Evolutionary conservation across 2,797 vertebrate genomes (phyloP).

Genomic region (Gymnothorax reevesii): DNA sequence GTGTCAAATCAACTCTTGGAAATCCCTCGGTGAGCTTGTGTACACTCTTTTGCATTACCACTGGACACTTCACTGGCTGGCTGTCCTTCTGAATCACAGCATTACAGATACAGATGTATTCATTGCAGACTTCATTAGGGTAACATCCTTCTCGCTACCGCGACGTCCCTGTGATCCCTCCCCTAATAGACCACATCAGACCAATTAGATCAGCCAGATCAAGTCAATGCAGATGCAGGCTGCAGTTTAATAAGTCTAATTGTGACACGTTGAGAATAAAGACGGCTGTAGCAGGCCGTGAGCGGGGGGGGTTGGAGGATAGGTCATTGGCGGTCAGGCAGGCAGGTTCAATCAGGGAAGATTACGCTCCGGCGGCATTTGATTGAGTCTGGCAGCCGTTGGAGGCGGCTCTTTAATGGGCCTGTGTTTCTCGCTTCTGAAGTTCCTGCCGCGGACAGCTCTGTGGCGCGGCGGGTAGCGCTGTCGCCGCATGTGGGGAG

Average conservation of each 20-base stretch:
- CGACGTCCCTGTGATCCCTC: background rate
- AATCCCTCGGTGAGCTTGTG: no score
- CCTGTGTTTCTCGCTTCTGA: background rate
- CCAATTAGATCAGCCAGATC: background rate
- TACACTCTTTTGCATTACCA: background rate
- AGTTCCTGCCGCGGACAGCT: background rate
- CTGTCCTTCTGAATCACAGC: background rate
- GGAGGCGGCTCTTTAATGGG: background rate
- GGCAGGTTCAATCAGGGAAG: background rate
- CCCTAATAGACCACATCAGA: background rate
- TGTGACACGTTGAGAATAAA: background rate
- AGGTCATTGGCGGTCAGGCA: background rate
- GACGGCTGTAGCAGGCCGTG: background rate
- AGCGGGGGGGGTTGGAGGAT: background rate
- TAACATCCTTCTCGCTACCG: background rate
- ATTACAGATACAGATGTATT: background rate
- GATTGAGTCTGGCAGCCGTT: background rate
- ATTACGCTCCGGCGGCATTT: background rate
- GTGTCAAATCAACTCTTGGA: no score
- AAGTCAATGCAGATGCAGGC: background rate
- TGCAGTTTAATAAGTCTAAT: background rate
- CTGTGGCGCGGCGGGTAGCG: no score
- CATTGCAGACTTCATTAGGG: constrained; percentile 23
- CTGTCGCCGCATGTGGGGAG: no score
- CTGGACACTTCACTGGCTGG: background rate